Evolutionary conservation across 2,888 invertebrate genomes (phyloP), one percentile per base, ranked within the genome.

Genomic region (Syrphus vitripennis): DNA sequence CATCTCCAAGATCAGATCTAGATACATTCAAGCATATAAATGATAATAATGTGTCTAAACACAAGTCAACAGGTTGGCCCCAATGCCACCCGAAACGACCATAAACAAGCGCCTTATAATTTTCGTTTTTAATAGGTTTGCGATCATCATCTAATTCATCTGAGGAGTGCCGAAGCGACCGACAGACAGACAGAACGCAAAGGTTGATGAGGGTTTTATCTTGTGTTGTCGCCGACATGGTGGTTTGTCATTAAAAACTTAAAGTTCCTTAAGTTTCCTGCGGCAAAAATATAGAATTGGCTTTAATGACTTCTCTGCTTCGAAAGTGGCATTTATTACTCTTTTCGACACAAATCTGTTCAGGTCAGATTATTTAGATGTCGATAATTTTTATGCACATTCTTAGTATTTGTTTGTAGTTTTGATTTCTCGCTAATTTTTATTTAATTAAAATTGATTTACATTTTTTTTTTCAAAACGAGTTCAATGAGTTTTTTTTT

Each of bases 91-190:
- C 83, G 80, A 75, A 75, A 75, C 16, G 70, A 75, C 80, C 74
- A 24, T 40, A 79, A 83, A 34, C 67, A 80, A 83, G 83, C 83
- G 80, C 83, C 83, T 84, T 80, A 83, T 83, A 83, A 83, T 83
- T 83, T 75, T 45, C 57, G 57, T 74, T 76, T 74, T 76, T 80
- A 84, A 84, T 75, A 80, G 79, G 79, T 69, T 48, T 12, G 63
- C 79, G 78, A 83, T 83, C 63, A 75, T 57, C 80, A n/a, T 74
- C 70, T 57, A 45, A 16, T 70, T 63, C 45, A 34, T 59, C 65
- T 12, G 59, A n/a, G 4, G 59, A 12, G 4, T 6, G 34, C 12
- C 31, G 16, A 31, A 34, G 19, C 14, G 7, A 3, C 19, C 4
- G 16, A 12, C 29, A 29, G 16, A 16, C 19, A 4, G 42, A n/a